Conservation (phyloP, 2,888 invertebrate species). For the Achlya flavicornis region DNA sequence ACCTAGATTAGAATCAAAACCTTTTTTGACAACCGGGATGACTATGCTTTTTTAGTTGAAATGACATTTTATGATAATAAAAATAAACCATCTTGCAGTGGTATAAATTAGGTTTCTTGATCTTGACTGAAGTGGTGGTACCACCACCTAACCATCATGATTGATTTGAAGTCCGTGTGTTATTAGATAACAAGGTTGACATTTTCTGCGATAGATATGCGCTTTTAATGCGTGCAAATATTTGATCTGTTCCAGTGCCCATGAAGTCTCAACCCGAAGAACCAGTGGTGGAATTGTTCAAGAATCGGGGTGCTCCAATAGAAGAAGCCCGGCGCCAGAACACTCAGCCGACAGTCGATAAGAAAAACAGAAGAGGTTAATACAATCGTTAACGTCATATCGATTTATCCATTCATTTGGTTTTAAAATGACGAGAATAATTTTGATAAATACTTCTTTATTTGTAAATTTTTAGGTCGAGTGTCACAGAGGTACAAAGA, state of each 20-base stretch:
- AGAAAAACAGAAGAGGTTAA: conserved; percentile 39
- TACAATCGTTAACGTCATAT: neutral
- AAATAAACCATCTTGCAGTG: too few relatives aligned
- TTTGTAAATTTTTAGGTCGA: conserved; percentile 21
- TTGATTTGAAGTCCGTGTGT: too few relatives aligned
- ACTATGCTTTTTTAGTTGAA: too few relatives aligned
- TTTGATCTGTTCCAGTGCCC: conserved; percentile 11
- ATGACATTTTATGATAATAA: too few relatives aligned
- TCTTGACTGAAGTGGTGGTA: too few relatives aligned
- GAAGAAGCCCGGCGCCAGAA: conserved; percentile 15
- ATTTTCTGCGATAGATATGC: neutral
- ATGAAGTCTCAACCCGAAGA: conserved; percentile 36
- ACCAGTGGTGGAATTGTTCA: conserved; percentile 71
- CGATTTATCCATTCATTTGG: neutral
- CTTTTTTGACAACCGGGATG: too few relatives aligned
- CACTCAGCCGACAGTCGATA: conserved; percentile 24
- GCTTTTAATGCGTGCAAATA: too few relatives aligned
- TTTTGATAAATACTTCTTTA: too few relatives aligned
- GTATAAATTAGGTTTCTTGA: too few relatives aligned
- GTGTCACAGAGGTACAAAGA: conserved; percentile 31
- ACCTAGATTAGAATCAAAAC: too few relatives aligned
- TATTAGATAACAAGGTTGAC: neutral
- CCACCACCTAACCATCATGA: too few relatives aligned
- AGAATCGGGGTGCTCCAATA: conserved; percentile 38
- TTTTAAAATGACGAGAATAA: too few relatives aligned